Evolutionary conservation across 2,888 invertebrate genomes (phyloP).

Genomic region (Acanthosepion pharaonis): DNA sequence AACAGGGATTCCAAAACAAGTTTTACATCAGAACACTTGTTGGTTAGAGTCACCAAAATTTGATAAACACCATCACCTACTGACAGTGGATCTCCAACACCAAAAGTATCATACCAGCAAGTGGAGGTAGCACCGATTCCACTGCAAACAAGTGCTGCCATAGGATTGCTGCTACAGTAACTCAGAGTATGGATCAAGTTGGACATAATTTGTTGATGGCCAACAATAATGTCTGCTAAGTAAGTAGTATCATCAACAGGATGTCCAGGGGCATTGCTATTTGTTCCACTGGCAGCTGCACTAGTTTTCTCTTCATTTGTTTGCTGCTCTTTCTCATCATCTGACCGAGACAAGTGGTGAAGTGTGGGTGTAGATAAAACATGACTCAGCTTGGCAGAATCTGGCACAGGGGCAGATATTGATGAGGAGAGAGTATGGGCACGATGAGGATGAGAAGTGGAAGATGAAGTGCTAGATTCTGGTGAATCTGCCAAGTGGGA

Average conservation of each 20-base stretch:
- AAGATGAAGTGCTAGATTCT: conserved; percentile 35
- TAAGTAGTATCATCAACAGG: conserved; percentile 54
- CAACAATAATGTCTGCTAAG: conserved; percentile 70
- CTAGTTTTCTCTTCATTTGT: conserved; percentile 83
- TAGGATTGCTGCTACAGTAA: conserved; percentile 83
- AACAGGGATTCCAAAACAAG: conserved; percentile 86
- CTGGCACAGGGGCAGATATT: conserved; percentile 61
- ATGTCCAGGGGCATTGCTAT: conserved; percentile 48
- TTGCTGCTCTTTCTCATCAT: conserved; percentile 77
- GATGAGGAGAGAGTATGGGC: conserved; percentile 36
- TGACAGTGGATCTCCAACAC: conserved; percentile 79
- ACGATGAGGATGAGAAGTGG: conserved; percentile 50
- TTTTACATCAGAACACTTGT: conserved; percentile 83
- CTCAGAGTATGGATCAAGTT: conserved; percentile 86
- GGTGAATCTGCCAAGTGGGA: conserved; percentile 49
- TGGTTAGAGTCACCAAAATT: conserved; percentile 84
- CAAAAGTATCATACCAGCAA: conserved; percentile 59
- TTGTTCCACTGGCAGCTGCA: conserved; percentile 55
- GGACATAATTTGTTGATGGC: conserved; percentile 83
- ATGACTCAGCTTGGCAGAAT: conserved; percentile 65
- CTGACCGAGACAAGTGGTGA: conserved; percentile 57
- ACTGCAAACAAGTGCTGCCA: conserved; percentile 79
- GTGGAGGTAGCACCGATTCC: conserved; percentile 58
- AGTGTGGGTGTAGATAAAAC: conserved; percentile 62
- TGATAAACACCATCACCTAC: conserved; percentile 92